These are phyloP conservation scores for Esperia sulphurella DNA, from an alignment of 2,888 invertebrate genomes.

Conservation along the genomic window DNA sequence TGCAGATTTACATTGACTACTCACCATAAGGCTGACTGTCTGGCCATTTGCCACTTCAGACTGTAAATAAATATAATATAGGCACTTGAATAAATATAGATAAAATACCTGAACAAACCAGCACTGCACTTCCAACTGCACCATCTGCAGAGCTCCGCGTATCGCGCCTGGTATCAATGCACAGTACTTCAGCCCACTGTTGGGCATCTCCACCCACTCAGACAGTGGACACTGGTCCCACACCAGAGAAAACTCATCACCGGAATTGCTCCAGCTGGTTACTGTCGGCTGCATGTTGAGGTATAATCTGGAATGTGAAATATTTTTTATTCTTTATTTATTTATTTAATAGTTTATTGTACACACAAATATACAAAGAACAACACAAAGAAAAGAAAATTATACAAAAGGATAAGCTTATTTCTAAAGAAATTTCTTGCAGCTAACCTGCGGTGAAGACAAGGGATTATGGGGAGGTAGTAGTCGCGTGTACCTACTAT, in stretches of 20 bases:
- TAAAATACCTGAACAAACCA: conserved; percentile 90
- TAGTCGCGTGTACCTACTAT: too few relatives aligned
- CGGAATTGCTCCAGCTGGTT: conserved; percentile 95
- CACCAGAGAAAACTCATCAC: conserved; percentile 97
- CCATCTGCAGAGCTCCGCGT: conserved; percentile 98
- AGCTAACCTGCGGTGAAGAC: too few relatives aligned
- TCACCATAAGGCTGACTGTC: too few relatives aligned
- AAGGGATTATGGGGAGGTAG: too few relatives aligned
- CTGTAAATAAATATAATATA: too few relatives aligned
- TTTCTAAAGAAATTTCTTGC: too few relatives aligned
- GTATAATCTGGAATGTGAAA: conserved; percentile 82
- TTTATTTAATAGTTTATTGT: neutral
- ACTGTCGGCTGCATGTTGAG: conserved; percentile 95
- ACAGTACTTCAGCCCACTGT: conserved; percentile 92
- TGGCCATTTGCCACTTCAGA: too few relatives aligned
- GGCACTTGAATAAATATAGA: neutral
- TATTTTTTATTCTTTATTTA: too few relatives aligned
- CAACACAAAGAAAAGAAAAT: too few relatives aligned
- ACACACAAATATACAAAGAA: too few relatives aligned
- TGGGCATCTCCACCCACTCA: conserved; percentile 97
- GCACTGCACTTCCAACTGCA: conserved; percentile 96
- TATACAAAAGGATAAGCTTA: too few relatives aligned
- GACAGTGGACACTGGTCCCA: conserved; percentile 97
- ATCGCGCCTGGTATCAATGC: conserved; percentile 94
- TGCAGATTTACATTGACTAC: too few relatives aligned